Evolutionary conservation across 2,888 invertebrate genomes (phyloP).

Genomic region (Salticus scenicus): DNA sequence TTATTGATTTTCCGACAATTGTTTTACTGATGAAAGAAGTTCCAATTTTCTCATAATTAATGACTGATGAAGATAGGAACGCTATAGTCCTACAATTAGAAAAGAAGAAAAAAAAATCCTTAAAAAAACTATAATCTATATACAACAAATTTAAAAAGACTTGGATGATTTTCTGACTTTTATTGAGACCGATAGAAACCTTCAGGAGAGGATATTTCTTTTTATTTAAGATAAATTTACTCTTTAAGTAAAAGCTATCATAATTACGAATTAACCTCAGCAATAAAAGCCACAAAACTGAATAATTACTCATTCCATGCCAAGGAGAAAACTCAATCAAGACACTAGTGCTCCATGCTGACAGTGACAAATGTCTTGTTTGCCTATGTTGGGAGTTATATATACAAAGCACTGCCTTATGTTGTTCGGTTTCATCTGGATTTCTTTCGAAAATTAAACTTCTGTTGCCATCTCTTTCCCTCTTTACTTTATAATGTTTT

Average conservation of each 20-base stretch:
- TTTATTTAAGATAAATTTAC: conserved; percentile 9
- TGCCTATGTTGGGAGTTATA: conserved; percentile 36
- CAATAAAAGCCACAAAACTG: conserved; percentile 50
- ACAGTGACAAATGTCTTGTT: conserved; percentile 68
- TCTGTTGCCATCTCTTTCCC: too few species aligned
- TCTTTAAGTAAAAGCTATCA: conserved; percentile 51
- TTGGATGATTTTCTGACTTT: conserved; percentile 17
- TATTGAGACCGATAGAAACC: conserved; percentile 36
- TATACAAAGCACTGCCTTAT: conserved; percentile 41
- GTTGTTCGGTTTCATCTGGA: background rate
- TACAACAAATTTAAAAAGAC: conserved; percentile 37
- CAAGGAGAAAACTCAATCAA: conserved; percentile 27
- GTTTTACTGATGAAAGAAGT: conserved; percentile 28
- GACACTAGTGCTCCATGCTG: conserved; percentile 47
- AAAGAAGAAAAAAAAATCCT: conserved; percentile 3
- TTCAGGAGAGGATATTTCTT: conserved; percentile 2
- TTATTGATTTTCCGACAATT: conserved; percentile 41
- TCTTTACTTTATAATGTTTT: too few species aligned
- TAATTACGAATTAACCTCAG: conserved; percentile 66
- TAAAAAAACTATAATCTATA: conserved; percentile 19
- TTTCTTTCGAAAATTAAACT: too few species aligned
- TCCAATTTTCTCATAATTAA: conserved; percentile 38
- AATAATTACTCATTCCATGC: conserved; percentile 44
- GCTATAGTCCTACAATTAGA: conserved; percentile 5
- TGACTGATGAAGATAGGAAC: conserved; percentile 50